Conservation (phyloP, 2,888 invertebrate genomes). For the Cryptocephalus moraei region DNA sequence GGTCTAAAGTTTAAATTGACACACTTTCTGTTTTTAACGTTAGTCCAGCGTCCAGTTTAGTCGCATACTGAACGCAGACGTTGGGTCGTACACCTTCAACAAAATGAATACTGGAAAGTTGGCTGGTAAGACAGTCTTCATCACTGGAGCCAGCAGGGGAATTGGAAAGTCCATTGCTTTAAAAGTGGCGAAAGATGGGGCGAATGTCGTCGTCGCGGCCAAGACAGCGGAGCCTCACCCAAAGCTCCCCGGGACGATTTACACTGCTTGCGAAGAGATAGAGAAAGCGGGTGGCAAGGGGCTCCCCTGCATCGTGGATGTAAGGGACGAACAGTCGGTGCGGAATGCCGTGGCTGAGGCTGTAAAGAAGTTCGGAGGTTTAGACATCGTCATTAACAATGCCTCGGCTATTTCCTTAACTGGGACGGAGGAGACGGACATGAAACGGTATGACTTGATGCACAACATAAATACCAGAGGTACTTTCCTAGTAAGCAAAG, state of each 20-base stretch:
- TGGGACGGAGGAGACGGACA: slow-evolving; percentile 72
- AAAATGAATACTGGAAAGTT: slow-evolving; percentile 41
- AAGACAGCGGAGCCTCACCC: slow-evolving; percentile 87
- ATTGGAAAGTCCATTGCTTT: slow-evolving; percentile 93
- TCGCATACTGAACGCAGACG: too few relatives aligned
- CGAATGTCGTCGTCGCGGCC: slow-evolving; percentile 83
- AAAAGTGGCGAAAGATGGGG: slow-evolving; percentile 86
- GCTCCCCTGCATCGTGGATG: slow-evolving; percentile 79
- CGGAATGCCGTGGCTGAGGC: slow-evolving; percentile 62
- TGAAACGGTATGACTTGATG: slow-evolving; percentile 97
- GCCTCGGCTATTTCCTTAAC: slow-evolving; percentile 89
- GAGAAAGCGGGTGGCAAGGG: slow-evolving; percentile 79
- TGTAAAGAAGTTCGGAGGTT: slow-evolving; percentile 83
- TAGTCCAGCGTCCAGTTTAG: too few relatives aligned
- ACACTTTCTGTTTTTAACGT: too few relatives aligned
- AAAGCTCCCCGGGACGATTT: slow-evolving; percentile 86
- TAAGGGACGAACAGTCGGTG: slow-evolving; percentile 71
- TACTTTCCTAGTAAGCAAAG: slow-evolving; percentile 87
- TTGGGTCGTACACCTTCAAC: too few relatives aligned
- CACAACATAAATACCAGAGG: slow-evolving; percentile 89
- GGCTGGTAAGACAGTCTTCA: slow-evolving; percentile 85
- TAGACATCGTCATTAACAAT: slow-evolving; percentile 92
- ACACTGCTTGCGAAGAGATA: slow-evolving; percentile 81
- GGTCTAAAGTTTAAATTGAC: too few relatives aligned
- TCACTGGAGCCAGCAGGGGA: slow-evolving; percentile 93